Percentiles rank a stretch among this genome's conserved stretches.
Conservation (phyloP, 2,888 invertebrate species). For the Apotomis betuletana region DNA sequence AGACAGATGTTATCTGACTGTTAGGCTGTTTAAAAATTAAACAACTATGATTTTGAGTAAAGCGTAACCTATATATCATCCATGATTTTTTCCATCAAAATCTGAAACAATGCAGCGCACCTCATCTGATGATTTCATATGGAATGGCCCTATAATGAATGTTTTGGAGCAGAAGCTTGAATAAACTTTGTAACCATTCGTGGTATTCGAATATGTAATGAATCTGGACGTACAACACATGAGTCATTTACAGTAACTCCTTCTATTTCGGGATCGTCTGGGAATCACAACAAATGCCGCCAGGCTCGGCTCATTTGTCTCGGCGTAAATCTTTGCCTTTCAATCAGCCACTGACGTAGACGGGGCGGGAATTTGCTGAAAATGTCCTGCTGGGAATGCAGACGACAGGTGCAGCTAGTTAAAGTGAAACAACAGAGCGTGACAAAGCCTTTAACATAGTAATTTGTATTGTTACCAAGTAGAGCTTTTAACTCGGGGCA, state of each 20-base stretch:
- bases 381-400: slow-evolving; percentile 33
- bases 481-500: background rate
- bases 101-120: too few species aligned
- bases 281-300: slow-evolving; percentile 67
- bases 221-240: slow-evolving; percentile 51
- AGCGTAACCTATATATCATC: too few species aligned
- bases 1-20: too few species aligned
- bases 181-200: slow-evolving; percentile 10
- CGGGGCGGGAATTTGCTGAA: slow-evolving; percentile 25
- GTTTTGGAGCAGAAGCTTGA: slow-evolving; percentile 5
- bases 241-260: slow-evolving; percentile 63
- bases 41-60: too few species aligned
- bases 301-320: slow-evolving; percentile 57
- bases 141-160: too few species aligned
- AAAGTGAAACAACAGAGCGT: slow-evolving; percentile 17
- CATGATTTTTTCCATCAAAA: too few species aligned
- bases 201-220: slow-evolving; percentile 25
- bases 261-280: slow-evolving; percentile 76
- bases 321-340: slow-evolving; percentile 54
- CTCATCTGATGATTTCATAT: too few species aligned
- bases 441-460: slow-evolving; percentile 15
- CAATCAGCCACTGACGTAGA: slow-evolving; percentile 47
- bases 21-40: too few species aligned
- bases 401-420: slow-evolving; percentile 32
- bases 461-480: slow-evolving; percentile 3